phyloP scores from a whole-genome alignment of 2,888 invertebrate genomes.

The Argyresthia goedartella region DNA sequence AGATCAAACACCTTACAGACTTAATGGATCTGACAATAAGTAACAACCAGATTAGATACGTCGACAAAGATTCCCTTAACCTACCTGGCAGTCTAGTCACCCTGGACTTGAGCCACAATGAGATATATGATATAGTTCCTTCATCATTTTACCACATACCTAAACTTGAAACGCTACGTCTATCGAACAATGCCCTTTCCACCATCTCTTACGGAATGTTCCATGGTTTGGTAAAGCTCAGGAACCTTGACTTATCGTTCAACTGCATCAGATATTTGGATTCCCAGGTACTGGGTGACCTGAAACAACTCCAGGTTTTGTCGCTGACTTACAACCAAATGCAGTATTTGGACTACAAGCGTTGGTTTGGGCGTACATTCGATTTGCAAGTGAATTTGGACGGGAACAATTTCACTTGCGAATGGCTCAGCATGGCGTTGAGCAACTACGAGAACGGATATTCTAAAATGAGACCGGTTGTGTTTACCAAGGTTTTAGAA shows the following conservation, averaged over 20 bases:
- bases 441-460: slow-evolving; percentile 43
- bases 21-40: slow-evolving; percentile 37
- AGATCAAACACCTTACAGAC: slow-evolving; percentile 32
- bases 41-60: slow-evolving; percentile 30
- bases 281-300: slow-evolving; percentile 41
- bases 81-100: slow-evolving; percentile 29
- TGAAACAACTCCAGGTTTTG: slow-evolving; percentile 32
- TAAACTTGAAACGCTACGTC: slow-evolving; percentile 32
- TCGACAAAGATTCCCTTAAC: slow-evolving; percentile 32
- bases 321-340: slow-evolving; percentile 39
- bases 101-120: slow-evolving; percentile 41
- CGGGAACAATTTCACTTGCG: slow-evolving; percentile 43
- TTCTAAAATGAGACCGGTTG: slow-evolving; percentile 39
- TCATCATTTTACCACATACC: slow-evolving; percentile 32
- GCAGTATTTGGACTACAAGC: slow-evolving; percentile 29
- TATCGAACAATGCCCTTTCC: slow-evolving; percentile 34
- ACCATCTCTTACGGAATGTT: slow-evolving; percentile 43
- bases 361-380: slow-evolving; percentile 39
- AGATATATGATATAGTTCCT: slow-evolving; percentile 33
- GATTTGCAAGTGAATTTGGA: slow-evolving; percentile 40
- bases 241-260: slow-evolving; percentile 25
- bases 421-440: slow-evolving; percentile 42
- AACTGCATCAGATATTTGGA: slow-evolving; percentile 37
- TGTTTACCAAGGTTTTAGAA: slow-evolving; percentile 14
- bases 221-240: slow-evolving; percentile 29